Percentiles rank a stretch among this genome's conserved stretches.
Conservation (phyloP, 2,113 vertebrate genomes). For the Atrichornis clamosus region DNA sequence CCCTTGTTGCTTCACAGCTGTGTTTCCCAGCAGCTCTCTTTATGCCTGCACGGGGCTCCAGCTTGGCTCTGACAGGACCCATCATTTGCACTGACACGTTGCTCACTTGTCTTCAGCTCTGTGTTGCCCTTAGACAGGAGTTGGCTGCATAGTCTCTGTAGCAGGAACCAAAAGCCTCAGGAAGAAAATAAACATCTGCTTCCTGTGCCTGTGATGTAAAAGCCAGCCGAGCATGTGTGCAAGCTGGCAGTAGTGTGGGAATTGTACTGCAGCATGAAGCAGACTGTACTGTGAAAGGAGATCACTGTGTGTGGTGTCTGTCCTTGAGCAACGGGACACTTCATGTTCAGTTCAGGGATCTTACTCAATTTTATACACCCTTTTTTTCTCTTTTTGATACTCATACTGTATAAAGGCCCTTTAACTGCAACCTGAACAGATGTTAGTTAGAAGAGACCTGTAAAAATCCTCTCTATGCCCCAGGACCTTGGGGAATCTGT, state of each 20-base stretch:
- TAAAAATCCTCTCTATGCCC: not conserved
- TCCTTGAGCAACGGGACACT: not conserved
- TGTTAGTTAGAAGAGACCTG: not conserved
- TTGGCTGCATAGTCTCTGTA: not conserved
- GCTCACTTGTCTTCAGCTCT: not conserved
- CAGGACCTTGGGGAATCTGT: not conserved
- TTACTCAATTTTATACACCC: not conserved
- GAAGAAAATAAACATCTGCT: not conserved
- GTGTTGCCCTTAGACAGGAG: not conserved
- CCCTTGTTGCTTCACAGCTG: not conserved
- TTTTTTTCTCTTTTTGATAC: not conserved
- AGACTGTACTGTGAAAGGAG: conserved; percentile 4
- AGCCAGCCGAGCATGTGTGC: not conserved
- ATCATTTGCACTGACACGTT: not conserved
- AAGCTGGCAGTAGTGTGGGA: not conserved
- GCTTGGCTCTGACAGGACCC: not conserved
- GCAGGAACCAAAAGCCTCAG: conserved; percentile 18
- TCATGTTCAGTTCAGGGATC: conserved; percentile 3
- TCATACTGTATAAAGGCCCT: not conserved
- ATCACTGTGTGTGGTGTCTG: not conserved
- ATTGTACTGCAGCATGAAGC: not conserved
- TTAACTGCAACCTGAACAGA: not conserved
- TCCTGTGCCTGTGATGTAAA: not conserved
- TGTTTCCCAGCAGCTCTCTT: not conserved
- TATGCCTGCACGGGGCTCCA: not conserved